phyloP scores from a whole-genome alignment of 2,888 invertebrate genomes.

The Agriopis marginaria region DNA sequence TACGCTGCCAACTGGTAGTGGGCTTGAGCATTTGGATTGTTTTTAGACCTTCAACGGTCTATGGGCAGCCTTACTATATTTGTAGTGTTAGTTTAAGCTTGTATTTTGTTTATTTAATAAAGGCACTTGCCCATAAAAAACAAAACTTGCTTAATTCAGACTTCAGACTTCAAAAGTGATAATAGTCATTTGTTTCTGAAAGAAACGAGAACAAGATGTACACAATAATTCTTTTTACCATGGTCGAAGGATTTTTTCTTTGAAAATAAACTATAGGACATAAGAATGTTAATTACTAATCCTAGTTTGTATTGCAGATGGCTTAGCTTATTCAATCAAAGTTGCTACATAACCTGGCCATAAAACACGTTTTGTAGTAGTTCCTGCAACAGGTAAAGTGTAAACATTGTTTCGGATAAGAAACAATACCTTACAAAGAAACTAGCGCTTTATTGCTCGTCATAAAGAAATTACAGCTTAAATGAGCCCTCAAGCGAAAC shows the following conservation, averaged over 20 bases:
- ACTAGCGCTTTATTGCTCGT: slow-evolving; percentile 19
- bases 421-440: slow-evolving; percentile 32
- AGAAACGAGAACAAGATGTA: not conserved
- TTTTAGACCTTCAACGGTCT: no score
- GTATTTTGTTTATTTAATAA: no score
- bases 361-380: slow-evolving; percentile 12
- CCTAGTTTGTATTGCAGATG: slow-evolving; percentile 4
- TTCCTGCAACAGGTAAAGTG: slow-evolving; percentile 23
- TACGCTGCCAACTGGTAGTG: no score
- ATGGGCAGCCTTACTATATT: no score
- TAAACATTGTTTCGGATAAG: slow-evolving; percentile 16
- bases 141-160: no score
- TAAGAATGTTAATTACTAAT: not conserved
- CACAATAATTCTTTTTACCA: not conserved
- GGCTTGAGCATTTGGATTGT: no score
- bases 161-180: no score
- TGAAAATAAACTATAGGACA: not conserved
- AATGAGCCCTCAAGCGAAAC: slow-evolving; percentile 21
- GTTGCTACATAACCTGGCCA: slow-evolving; percentile 11
- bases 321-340: slow-evolving; percentile 7
- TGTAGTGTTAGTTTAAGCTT: no score
- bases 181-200: not conserved
- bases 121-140: no score
- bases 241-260: not conserved
- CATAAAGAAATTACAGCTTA: slow-evolving; percentile 32